Base-by-base conservation (phyloP, 2,113 vertebrate genomes). In the Carassius gibelio region DNA sequence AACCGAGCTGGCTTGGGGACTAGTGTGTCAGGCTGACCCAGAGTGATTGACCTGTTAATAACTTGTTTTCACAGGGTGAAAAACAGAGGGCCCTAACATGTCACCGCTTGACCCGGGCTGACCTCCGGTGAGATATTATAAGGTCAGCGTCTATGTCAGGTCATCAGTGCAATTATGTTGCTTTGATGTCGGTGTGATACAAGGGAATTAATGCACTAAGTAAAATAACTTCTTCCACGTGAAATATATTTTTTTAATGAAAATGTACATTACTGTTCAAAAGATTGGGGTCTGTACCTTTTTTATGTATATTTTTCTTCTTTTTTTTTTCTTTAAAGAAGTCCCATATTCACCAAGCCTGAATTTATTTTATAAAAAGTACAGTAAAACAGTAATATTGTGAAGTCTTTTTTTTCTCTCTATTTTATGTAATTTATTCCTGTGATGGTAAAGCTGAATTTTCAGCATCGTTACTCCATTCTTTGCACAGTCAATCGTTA, bases 31-130 rank as follows among this genome's bases (percentile, higher is more conserved):
- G 57, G 72, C 75, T 83, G 85, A 84, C 83, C 74, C 81, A 76
- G 14, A 62, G 62, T 85, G 88, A 76, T 88, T 89, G 90, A 91
- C 86, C 88, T 78, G 71, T 89, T 91, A 89, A 92, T 85, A 77
- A 85, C 83, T 84, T 89, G 84, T 88, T 91, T 89, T 84, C 68
- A 62, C 34, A 81, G 86, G 66, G 34, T 83, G 80, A 83, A 86
- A 86, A 50, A 84, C 72, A 85, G 57, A 85, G 71, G 61, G 79
- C 45, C 34, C 62, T 85, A 89, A 81, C 80, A 74, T 88, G 87
- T 86, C 84, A 90, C 77, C 61, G 38, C 64, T 78, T 66, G 80
- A 83, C 84, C 84, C 36, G 8, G 14, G 45, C 68, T 90, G 88
- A 88, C 80, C 81, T 74, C 52, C 17, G 17, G 11, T 84, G 86